Evolutionary conservation across 2,113 vertebrate genomes (phyloP).

Genomic region (Rafetus swinhoei): DNA sequence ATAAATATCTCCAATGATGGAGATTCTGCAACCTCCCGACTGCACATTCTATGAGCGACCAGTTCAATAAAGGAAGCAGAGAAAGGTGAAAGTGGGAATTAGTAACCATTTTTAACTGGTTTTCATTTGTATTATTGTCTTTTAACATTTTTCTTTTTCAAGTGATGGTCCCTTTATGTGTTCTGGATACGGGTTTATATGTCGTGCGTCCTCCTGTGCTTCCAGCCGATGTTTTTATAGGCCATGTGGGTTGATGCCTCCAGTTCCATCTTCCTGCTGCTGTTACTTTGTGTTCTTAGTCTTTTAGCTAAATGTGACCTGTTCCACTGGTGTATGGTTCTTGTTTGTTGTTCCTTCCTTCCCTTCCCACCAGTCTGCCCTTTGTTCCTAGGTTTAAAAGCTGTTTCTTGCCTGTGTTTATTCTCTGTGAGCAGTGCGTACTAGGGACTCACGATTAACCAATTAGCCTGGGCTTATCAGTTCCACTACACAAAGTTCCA

Average conservation of each 20-base stretch:
- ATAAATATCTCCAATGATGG: too few species aligned
- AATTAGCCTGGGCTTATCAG: too few species aligned
- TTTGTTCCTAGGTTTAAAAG: background rate
- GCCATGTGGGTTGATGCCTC: background rate
- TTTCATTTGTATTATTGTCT: background rate
- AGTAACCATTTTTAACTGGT: background rate
- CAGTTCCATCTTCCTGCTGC: background rate
- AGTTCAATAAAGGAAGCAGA: background rate
- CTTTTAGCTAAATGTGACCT: too few species aligned
- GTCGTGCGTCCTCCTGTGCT: background rate
- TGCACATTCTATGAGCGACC: accelerated
- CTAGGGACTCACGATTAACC: too few species aligned
- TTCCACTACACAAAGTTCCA: too few species aligned
- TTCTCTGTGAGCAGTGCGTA: background rate
- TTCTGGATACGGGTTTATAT: background rate
- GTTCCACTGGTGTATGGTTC: too few species aligned
- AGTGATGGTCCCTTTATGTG: background rate
- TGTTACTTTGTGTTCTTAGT: background rate
- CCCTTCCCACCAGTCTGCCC: background rate
- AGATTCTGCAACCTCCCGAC: too few species aligned
- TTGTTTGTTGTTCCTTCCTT: background rate
- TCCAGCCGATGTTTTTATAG: background rate
- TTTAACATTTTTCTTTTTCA: background rate
- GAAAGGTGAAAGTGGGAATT: background rate
- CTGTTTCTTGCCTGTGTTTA: background rate